Base-by-base conservation (phyloP, 2,888 invertebrate species). In the Tubulanus polymorphus region DNA sequence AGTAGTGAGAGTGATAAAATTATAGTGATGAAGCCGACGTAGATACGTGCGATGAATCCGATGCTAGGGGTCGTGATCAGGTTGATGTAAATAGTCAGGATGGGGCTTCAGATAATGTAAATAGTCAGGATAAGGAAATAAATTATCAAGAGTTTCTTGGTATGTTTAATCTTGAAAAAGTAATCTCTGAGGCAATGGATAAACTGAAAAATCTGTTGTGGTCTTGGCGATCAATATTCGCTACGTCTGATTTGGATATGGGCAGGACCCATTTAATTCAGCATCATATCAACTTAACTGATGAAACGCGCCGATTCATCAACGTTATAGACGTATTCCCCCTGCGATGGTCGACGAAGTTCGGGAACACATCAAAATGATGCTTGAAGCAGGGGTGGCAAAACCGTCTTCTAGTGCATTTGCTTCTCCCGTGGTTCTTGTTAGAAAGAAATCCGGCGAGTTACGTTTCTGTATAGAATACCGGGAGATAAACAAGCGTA, bases 201-300 rank as follows among this genome's bases (percentile, higher is more conserved):
- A n/a, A n/a, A n/a, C n/a, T n/a, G n/a, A n/a, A n/a, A n/a, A n/a
- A n/a, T n/a, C n/a, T n/a, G n/a, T n/a, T n/a, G n/a, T n/a, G n/a
- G n/a, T n/a, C n/a, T n/a, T n/a, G n/a, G n/a, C n/a, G n/a, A n/a
- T n/a, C n/a, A n/a, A n/a, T n/a, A n/a, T n/a, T n/a, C n/a, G n/a
- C n/a, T n/a, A n/a, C n/a, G n/a, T n/a, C n/a, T 20, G 56, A 53
- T 12, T 15, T 32, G 41, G 56, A 56, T 18, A n/a, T 53, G 41
- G 50, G 53, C 12, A 37, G 54, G 26, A 54, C 50, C 35, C 37
- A 57, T 35, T 23, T 51, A 15, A 37, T 60, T 25, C 30, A 56
- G 45, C 54, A 57, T 28, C 23, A 27, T 6, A 59, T 59, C 20
- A 20, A 25, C 10, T 32, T 48, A n/a, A 27, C 35, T 10, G 58